Evolutionary conservation across 2,797 vertebrate species (phyloP).

Genomic region (Buphagus erythrorhynchus): DNA sequence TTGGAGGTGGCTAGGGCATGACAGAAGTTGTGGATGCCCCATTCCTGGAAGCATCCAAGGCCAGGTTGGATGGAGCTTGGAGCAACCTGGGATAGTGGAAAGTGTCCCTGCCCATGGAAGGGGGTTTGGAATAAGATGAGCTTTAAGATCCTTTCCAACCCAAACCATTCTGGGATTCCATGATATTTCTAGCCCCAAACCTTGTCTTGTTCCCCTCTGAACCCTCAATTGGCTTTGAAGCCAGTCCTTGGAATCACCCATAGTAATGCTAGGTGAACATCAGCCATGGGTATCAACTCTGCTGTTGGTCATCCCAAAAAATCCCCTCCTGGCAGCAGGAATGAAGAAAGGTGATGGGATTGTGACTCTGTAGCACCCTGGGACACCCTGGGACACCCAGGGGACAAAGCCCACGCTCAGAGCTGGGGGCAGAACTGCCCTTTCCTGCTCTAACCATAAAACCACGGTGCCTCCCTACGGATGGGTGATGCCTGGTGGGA

Average conservation of each 20-base stretch:
- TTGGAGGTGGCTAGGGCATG: not conserved
- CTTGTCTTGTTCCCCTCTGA: not conserved
- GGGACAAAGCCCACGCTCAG: not conserved
- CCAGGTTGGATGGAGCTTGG: not conserved
- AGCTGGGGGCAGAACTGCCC: rapidly evolving
- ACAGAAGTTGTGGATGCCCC: not conserved
- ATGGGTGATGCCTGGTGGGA: not conserved
- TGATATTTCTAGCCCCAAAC: not conserved
- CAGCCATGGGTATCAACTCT: not conserved
- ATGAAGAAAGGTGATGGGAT: not conserved
- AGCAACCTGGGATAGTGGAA: not conserved
- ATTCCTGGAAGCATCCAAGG: not conserved
- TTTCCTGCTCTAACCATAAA: not conserved
- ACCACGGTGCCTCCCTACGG: rapidly evolving
- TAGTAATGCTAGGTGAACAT: rapidly evolving
- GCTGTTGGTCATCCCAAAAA: not conserved
- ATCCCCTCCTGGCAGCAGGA: rapidly evolving
- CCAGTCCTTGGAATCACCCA: not conserved
- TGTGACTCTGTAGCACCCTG: not conserved
- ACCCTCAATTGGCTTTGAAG: not conserved
- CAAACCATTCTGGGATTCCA: rapidly evolving
- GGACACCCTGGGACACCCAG: not conserved
- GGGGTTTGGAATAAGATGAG: not conserved
- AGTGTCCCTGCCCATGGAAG: rapidly evolving
- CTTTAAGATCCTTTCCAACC: not conserved